A percentile compares a stretch with the other conserved stretches of the same genome.
These are phyloP conservation scores for Strongylocentrotus purpuratus DNA, from an alignment of 35 echinoderm and acorn worm species.

Conservation along the genomic window DNA sequence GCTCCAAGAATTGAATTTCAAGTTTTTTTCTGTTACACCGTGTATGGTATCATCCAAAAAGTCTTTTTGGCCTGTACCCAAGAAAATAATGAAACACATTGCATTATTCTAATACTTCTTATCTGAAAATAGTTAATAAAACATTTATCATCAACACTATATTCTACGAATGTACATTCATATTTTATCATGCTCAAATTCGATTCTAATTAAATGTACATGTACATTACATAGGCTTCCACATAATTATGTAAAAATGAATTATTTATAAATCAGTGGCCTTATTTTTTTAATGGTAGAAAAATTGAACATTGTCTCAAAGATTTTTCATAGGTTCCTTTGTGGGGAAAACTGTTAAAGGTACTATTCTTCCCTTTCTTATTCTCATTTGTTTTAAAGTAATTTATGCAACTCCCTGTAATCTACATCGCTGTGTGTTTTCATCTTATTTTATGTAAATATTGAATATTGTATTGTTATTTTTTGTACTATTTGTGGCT, in stretches of 20 bases:
- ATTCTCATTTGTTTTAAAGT: not conserved
- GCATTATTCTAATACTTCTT: not conserved
- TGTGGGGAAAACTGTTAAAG: not conserved
- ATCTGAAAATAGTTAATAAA: not conserved
- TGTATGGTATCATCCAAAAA: not conserved
- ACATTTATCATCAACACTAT: not conserved
- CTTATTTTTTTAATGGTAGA: not conserved
- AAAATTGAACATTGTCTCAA: not conserved
- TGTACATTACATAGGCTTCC: no score
- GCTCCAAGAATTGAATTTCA: not conserved
- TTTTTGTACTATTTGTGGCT: slow-evolving; percentile 3
- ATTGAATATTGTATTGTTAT: not conserved
- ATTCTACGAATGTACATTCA: not conserved
- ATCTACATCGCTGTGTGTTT: not conserved
- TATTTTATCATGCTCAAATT: not conserved
- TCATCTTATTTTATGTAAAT: not conserved
- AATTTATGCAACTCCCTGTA: not conserved
- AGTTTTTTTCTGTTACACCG: not conserved
- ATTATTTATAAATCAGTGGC: not conserved
- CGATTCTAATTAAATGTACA: not conserved
- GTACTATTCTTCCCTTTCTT: not conserved
- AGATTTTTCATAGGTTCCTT: not conserved
- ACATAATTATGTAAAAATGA: not conserved
- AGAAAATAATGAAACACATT: not conserved
- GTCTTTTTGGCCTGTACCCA: not conserved